A percentile compares a stretch with the other conserved stretches of the same genome.
Evolutionary conservation across 2,797 vertebrate genomes (phyloP).

Genomic region (Gephyroberyx darwinii): DNA sequence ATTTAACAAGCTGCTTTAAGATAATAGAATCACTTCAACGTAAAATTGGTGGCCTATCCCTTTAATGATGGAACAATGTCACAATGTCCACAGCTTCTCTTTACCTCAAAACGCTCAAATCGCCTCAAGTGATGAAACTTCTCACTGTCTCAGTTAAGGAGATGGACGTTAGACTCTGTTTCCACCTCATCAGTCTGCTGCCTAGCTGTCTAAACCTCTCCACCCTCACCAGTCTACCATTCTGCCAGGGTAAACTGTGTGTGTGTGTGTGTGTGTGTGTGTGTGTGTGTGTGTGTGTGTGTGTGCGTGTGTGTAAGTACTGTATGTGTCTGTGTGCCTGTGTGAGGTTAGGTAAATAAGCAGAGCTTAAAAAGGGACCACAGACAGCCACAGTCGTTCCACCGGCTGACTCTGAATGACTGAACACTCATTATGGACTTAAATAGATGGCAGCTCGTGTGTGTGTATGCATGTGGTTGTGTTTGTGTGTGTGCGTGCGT

Average conservation of each 20-base stretch:
- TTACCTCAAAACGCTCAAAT: conserved; percentile 75
- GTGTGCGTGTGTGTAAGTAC: conserved; percentile 32
- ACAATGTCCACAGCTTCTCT: conserved; percentile 66
- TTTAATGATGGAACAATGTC: conserved; percentile 54
- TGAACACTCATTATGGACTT: conserved; percentile 81
- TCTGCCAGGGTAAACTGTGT: conserved; percentile 75
- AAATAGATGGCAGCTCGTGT: conserved; percentile 76
- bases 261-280: conserved; percentile 31
- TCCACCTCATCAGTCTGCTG: conserved; percentile 78
- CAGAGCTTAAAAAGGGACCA: conserved; percentile 79
- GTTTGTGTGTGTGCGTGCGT: conserved; percentile 30
- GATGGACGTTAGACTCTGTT: conserved; percentile 76
- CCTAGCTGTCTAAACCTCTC: conserved; percentile 74
- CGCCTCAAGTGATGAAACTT: conserved; percentile 75
- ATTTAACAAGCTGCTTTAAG: conserved; percentile 8
- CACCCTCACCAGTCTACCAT: conserved; percentile 62
- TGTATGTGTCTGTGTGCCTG: conserved; percentile 55
- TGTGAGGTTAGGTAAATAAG: conserved; percentile 83
- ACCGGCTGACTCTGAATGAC: conserved; percentile 76
- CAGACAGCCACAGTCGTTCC: conserved; percentile 79
- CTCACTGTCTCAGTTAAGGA: conserved; percentile 62
- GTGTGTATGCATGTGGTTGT: conserved; percentile 38
- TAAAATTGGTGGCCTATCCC: conserved; percentile 49
- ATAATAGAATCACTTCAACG: neutral
- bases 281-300: conserved; percentile 12